Base-by-base conservation (phyloP, 2,797 vertebrate species). In the Phrynocephalus guinanensis region DNA sequence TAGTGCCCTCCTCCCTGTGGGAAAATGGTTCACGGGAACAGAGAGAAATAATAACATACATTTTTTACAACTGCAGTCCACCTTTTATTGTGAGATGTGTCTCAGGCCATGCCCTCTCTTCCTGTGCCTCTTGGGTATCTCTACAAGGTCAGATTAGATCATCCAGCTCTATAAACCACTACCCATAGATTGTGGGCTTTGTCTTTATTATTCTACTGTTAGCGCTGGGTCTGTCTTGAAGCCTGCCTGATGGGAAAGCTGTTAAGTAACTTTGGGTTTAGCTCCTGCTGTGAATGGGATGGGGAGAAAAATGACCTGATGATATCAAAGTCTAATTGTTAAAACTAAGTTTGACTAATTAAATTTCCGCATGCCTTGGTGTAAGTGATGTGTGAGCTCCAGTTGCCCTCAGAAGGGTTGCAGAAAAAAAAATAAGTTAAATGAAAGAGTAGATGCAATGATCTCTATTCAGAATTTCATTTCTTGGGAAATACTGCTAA, bases 291-390 rank as follows among this genome's bases (percentile, higher is more conserved):
- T 85, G 79, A 82, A 88, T 22, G 0, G 3, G 1, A 38, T 84
- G 90, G 38, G 38, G 13, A 79, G 87, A 56, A 79, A 90, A 84
- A 81, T 71, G 22, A 87, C 44, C 24, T 85, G 22, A 82, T 72
- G 60, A 78, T 44, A 92, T 48, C 11, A 30, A 20, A 13, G 6
- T 1, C 13, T n/a, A 52, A 60, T 87, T 90, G 81, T 76, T 86
- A 76, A 50, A 83, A 85, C 60, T 38, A 84, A 50, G 44, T 86
- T 86, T 75, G 1, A 3, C 10, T 90, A 82, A 91, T 90, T 93
- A 87, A 86, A 92, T 89, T 83, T 90, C 24, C 13, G 18, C 44
- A 20, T 85, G 44, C 30, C 67, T 83, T 93, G 83, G 90, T 93
- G 83, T 91, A 88, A 88, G 86, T 89, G 77, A 79, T 28, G 3